These are phyloP conservation scores for Macropis europaea DNA, from an alignment of 2,888 invertebrate species.

Conservation along the genomic window DNA sequence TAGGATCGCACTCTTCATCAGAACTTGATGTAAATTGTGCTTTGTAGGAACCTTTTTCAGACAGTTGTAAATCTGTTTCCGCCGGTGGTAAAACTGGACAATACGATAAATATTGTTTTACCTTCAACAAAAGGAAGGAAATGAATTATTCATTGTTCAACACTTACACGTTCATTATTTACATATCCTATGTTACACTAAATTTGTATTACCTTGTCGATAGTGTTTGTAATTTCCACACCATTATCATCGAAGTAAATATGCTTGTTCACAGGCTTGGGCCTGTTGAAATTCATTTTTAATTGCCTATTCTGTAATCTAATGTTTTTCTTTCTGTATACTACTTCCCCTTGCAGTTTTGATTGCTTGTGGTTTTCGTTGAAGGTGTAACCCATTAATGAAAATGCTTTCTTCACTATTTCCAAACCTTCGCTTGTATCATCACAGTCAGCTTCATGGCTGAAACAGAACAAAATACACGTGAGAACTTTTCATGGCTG, in stretches of 20 bases:
- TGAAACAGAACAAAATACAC: constrained; percentile 70
- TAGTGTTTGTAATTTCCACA: constrained; percentile 79
- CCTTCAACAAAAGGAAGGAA: constrained; percentile 54
- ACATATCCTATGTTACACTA: not conserved
- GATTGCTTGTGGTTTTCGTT: constrained; percentile 68
- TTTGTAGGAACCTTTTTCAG: constrained; percentile 74
- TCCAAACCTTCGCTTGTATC: constrained; percentile 81
- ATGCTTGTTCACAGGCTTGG: constrained; percentile 82
- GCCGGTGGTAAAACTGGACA: constrained; percentile 62
- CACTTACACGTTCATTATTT: not conserved
- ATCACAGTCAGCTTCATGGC: constrained; percentile 82
- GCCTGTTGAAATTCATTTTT: constrained; percentile 80
- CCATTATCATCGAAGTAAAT: constrained; percentile 87
- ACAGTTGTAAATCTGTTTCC: constrained; percentile 65
- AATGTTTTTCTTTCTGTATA: constrained; percentile 84
- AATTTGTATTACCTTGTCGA: constrained; percentile 72
- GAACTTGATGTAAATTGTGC: constrained; percentile 76
- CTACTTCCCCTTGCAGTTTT: constrained; percentile 82
- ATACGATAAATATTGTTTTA: constrained; percentile 70
- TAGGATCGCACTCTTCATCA: constrained; percentile 74
- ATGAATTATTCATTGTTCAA: not conserved
- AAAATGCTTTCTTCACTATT: constrained; percentile 84
- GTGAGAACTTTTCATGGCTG: not conserved
- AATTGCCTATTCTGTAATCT: constrained; percentile 82
- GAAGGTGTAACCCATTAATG: constrained; percentile 82